phyloP scores from a whole-genome alignment of 2,797 vertebrate genomes.

The Cyclopterus lumpus region DNA sequence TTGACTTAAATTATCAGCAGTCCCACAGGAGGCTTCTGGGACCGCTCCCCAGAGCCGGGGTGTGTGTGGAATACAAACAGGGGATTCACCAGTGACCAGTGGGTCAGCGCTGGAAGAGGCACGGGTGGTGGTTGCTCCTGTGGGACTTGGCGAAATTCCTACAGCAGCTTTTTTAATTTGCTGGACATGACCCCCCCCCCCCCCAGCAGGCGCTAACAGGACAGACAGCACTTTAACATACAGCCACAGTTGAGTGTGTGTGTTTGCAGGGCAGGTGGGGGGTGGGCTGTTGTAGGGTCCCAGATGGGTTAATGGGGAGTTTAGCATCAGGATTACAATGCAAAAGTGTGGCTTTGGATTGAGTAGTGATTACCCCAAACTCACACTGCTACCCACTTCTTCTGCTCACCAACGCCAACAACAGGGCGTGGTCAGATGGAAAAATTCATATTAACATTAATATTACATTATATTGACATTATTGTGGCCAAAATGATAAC shows the following conservation, averaged over 20 bases:
- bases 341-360: slow-evolving; percentile 91
- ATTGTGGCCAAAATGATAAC: not conserved
- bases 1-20: slow-evolving; percentile 83
- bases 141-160: slow-evolving; percentile 77
- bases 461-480: not conserved
- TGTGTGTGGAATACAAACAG: slow-evolving; percentile 79
- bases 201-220: slow-evolving; percentile 57
- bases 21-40: slow-evolving; percentile 73
- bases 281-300: slow-evolving; percentile 78
- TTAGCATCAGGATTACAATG: slow-evolving; percentile 98
- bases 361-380: slow-evolving; percentile 89
- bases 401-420: slow-evolving; percentile 32
- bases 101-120: slow-evolving; percentile 70
- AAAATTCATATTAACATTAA: not conserved
- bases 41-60: slow-evolving; percentile 68
- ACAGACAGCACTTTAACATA: slow-evolving; percentile 68
- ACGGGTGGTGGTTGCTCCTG: slow-evolving; percentile 55
- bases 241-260: slow-evolving; percentile 46
- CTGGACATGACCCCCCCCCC: slow-evolving; percentile 61
- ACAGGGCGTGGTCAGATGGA: not conserved
- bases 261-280: slow-evolving; percentile 47
- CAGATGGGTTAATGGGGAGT: slow-evolving; percentile 96
- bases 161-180: slow-evolving; percentile 75
- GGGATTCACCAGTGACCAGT: slow-evolving; percentile 77
- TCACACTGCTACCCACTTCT: slow-evolving; percentile 41